Evolutionary conservation across 2,888 invertebrate species (phyloP), one percentile per base, ranked within the genome.

Genomic region (Catocala sponsa): DNA sequence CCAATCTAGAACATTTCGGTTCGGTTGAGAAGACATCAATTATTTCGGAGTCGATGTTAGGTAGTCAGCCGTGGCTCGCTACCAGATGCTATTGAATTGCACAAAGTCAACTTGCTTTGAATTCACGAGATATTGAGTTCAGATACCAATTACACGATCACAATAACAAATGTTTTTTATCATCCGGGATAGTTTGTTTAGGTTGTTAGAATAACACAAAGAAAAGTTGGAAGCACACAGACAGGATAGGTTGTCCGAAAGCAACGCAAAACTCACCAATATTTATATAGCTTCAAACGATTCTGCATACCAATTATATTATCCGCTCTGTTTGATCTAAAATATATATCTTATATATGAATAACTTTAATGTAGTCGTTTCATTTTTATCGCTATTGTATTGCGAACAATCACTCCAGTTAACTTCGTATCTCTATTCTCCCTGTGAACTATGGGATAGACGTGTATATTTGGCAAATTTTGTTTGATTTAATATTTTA

Each of bases 11-110:
- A 78, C 74, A 79, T 81, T 81, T 81, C 78, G 59, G 67, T 78
- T 65, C 79, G 75, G 70, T 76, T 75, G 78, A 81, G 81, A 79
- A 79, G 79, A 79, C 82, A 86, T 87, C 83, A 86, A 86, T 88
- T 87, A 88, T 87, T 85, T 82, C 76, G 72, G 57, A 78, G 71
- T 77, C 79, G 68, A 76, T 75, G 74, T 75, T 71, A 72, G 65
- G 74, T 76, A 80, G 75, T 68, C 78, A 69, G 62, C 70, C 74
- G 60, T 71, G 56, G 63, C 65, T 60, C 68, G 66, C 74, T 66
- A 74, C 67, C 67, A 61, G 60, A 68, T 74, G 59, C 74, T 69
- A 78, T 76, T 72, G 66, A 80, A 81, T 78, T 68, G 76, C 72
- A 74, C 69, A 65, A 72, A 79, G 75, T 74, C 72, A 78, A 77